Base-by-base conservation (phyloP, 2,797 vertebrate genomes). In the Sebastes matsubarae region DNA sequence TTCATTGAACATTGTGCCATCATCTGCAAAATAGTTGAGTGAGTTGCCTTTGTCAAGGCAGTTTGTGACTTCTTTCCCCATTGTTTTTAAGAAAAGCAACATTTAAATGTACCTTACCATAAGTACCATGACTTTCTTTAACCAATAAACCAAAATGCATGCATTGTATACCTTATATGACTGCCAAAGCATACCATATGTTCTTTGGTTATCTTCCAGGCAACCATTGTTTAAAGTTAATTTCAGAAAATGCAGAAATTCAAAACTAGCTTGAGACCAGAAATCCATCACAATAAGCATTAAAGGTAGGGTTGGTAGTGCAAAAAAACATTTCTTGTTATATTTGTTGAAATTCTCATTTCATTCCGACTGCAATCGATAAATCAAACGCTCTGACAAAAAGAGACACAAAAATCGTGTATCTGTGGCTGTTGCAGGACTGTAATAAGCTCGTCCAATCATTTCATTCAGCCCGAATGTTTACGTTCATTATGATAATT, bases 181-280 rank as follows among this genome's bases (percentile, higher is more conserved):
- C 4, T n/a, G 65, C 54, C 52, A 76, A 66, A 42, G 30, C 42
- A 59, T 52, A 52, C 14, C 9, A 38, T 42, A 42, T 42, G 38
- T 16, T 42, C 13, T 42, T 42, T 42, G 5, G 0, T 42, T 42
- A 42, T 0, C 38, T 42, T 16, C 29, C 24, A 63, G 61, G 32
- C 52, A 0, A 77, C 59, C 27, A 63, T 18, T 75, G 42, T 68
- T 74, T 52, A 6, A 58, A 73, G 42, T 32, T 71, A n/a, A 57
- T 68, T 85, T 63, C 22, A 60, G 25, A 58, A 76, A 69, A 72
- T 52, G 61, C 18, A 25, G 27, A 71, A 55, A 60, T 46, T 46
- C 16, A 1, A 42, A 42, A 1, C 38, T 42, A 46, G 42, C 42
- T 46, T 46, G 42, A 46, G 42, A 46, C 42, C 14, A 46, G 42